Evolutionary conservation across 2,797 vertebrate genomes (phyloP), one percentile per base, ranked within the genome.

Genomic region (Nannoperca australis): DNA sequence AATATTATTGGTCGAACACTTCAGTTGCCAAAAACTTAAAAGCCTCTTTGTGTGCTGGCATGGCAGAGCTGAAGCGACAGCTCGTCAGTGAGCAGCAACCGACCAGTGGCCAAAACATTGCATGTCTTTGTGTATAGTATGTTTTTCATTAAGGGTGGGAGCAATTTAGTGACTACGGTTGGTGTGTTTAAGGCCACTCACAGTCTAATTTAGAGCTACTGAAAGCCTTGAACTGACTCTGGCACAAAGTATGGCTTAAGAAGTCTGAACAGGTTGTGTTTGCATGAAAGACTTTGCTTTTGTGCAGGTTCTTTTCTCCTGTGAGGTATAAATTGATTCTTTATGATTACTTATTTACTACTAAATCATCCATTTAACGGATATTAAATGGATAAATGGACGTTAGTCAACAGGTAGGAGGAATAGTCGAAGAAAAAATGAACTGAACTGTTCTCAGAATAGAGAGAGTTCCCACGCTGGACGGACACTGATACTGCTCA

Each of bases 161-260:
- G 24, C 44, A 54, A 32, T 76, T 73, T 12, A 56, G 7, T 5
- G 20, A 62, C 8, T 7, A 6, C 22, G 10, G 12, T 22, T 60
- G 51, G 59, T 67, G 65, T 69, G 59, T 76, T 66, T 54, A 42
- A 40, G 12, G 70, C 36, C 42, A 61, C 49, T 68, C 15, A 65
- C 74, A 64, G 11, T 38, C 47, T 65, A 32, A 73, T 51, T 61
- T 22, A 70, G 60, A 69, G 63, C 40, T 50, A n/a, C 42, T 56
- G 20, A 34, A 62, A 34, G 27, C 45, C 30, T 38, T 45, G 15
- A 49, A 15, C 45, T 67, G 9, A 44, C 6, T 62, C 32, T 65
- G 32, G 22, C 18, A 47, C 24, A 53, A 22, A 9, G 20, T 38
- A 4, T 27, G 11, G 9, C 40, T 53, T 14, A 14, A 47, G 49